A percentile compares a stretch with the other conserved stretches of the same genome.
phyloP scores from a whole-genome alignment of 92 coral and sea anemone species.

The Epizoanthus stellaris region DNA sequence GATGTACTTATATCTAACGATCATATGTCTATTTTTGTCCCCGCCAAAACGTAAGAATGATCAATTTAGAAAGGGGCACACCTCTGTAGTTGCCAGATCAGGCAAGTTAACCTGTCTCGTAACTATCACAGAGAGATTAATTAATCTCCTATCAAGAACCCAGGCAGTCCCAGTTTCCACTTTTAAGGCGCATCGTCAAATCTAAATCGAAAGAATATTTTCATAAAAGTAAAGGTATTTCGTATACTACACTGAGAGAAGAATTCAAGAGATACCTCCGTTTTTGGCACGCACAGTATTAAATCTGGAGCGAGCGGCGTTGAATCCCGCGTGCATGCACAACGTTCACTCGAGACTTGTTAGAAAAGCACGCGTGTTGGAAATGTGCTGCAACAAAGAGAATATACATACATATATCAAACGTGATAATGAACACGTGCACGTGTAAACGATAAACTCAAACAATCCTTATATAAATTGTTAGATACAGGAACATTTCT shows the following conservation, averaged over 20 bases:
- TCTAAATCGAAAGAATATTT: constrained; percentile 39
- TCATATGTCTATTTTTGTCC: constrained; percentile 46
- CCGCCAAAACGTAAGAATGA: constrained; percentile 54
- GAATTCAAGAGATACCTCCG: constrained; percentile 24
- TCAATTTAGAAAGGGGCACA: constrained; percentile 60
- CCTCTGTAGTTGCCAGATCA: constrained; percentile 48
- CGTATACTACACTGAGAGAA: constrained; percentile 22
- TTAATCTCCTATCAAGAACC: constrained; percentile 21
- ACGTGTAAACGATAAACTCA: too few species aligned
- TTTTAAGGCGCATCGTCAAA: constrained; percentile 46
- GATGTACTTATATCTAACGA: constrained; percentile 42
- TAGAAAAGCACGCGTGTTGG: too few species aligned
- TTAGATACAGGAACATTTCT: too few species aligned
- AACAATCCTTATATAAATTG: too few species aligned
- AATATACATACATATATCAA: too few species aligned
- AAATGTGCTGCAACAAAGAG: too few species aligned
- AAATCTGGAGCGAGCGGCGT: too few species aligned
- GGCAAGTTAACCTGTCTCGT: constrained; percentile 57
- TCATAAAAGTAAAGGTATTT: constrained; percentile 31
- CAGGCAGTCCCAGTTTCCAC: background rate
- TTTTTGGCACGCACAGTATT: too few species aligned
- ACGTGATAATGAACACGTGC: too few species aligned
- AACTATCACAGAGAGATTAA: constrained; percentile 45
- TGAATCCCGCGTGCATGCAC: too few species aligned
- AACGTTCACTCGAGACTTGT: too few species aligned